These are phyloP conservation scores for Benthosema pterotum DNA, from an alignment of 2,797 vertebrate genomes.

Conservation along the genomic window DNA sequence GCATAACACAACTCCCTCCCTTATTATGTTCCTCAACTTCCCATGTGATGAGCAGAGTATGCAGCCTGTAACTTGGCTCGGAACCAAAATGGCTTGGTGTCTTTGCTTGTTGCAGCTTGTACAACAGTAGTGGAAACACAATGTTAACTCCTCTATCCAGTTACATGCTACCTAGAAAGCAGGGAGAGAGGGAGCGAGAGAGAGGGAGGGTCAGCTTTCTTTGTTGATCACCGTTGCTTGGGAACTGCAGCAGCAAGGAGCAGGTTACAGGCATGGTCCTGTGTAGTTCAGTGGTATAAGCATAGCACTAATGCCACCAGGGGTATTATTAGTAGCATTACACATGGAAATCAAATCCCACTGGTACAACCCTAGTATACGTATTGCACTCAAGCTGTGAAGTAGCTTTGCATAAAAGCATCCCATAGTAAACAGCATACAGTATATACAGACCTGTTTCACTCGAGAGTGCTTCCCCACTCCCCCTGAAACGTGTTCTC, in stretches of 20 bases:
- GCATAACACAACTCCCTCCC: no score
- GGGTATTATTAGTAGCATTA: no score
- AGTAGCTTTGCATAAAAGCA: no score
- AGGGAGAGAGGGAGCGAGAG: no score
- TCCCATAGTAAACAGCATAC: constrained; percentile 11
- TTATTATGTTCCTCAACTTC: no score
- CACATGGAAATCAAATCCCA: no score
- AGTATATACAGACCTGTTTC: constrained; percentile 34
- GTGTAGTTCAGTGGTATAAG: constrained; percentile 14
- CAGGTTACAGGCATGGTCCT: not conserved
- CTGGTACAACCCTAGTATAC: no score
- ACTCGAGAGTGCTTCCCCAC: constrained; percentile 1
- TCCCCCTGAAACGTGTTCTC: not conserved
- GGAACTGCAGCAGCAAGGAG: constrained; percentile 1
- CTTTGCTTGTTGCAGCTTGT: constrained; percentile 14
- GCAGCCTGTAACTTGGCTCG: constrained; percentile 1
- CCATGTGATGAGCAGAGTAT: no score
- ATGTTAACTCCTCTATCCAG: not conserved
- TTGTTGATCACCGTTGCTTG: no score
- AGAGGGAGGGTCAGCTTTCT: no score
- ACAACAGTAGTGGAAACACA: constrained; percentile 14
- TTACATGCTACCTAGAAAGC: not conserved
- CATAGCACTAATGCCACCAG: no score
- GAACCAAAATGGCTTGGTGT: constrained; percentile 3
- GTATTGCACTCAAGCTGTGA: no score